A percentile compares a stretch with the other conserved stretches of the same genome.
phyloP scores from a whole-genome alignment of 2,797 vertebrate genomes.

The Setipinna tenuifilis region DNA sequence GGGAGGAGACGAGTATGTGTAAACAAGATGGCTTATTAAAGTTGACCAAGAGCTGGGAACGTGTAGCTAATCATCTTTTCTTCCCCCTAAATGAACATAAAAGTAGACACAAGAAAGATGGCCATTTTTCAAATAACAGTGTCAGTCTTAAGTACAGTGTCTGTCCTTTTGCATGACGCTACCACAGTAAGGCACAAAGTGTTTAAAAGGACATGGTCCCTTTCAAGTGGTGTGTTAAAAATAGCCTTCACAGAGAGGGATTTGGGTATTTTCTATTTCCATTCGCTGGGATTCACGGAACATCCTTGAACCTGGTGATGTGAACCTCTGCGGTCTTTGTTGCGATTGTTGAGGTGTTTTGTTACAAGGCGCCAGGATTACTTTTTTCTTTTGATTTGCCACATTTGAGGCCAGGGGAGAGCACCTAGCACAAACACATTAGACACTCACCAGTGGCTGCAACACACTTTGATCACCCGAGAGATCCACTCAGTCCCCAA shows the following conservation, averaged over 20 bases:
- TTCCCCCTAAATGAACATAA: not conserved
- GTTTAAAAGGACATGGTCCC: not conserved
- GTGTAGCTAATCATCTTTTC: not conserved
- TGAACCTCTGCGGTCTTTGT: no score
- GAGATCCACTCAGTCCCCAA: conserved; percentile 15
- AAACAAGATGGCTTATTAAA: not conserved
- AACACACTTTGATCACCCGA: conserved; percentile 19
- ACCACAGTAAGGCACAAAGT: not conserved
- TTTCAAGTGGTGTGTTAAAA: not conserved
- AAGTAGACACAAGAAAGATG: not conserved
- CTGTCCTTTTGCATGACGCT: not conserved
- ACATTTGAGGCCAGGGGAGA: not conserved
- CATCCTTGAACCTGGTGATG: no score
- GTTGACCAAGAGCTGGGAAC: not conserved
- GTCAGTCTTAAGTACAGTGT: not conserved
- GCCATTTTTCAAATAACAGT: not conserved
- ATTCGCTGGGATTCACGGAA: no score
- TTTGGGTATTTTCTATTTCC: no score
- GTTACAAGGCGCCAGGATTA: not conserved
- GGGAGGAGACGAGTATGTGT: not conserved
- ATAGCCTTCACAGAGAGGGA: no score
- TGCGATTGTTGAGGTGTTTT: not conserved
- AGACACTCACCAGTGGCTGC: not conserved
- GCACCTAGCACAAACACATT: conserved; percentile 15
- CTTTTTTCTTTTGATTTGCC: not conserved